Conservation (phyloP, 2,113 vertebrate genomes). For the Scalopus aquaticus region DNA sequence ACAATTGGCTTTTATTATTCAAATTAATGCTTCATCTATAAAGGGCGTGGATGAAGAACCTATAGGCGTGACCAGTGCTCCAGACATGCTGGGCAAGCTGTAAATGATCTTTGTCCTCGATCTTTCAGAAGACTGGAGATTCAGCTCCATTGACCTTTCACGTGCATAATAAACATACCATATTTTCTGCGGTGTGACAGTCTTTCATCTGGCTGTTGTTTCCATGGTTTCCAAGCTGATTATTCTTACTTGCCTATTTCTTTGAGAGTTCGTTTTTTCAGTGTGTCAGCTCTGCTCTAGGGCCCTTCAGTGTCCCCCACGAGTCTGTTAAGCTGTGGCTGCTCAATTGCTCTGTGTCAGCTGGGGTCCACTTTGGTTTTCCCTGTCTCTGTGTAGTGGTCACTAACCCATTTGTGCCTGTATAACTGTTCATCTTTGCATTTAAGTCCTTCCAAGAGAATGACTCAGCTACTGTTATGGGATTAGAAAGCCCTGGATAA, state of each 20-base stretch:
- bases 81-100: background rate
- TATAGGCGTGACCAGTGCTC: background rate
- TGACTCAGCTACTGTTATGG: background rate
- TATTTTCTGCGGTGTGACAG: constrained; percentile 38
- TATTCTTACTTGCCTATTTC: constrained; percentile 27
- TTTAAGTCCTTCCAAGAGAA: constrained; percentile 34
- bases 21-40: constrained; percentile 16
- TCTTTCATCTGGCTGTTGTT: constrained; percentile 42
- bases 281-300: background rate
- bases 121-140: constrained; percentile 10
- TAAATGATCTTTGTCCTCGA: constrained; percentile 3
- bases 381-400: constrained; percentile 36
- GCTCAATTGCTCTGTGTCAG: background rate
- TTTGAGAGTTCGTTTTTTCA: constrained; percentile 17
- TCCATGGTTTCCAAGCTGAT: constrained; percentile 45
- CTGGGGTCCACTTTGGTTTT: background rate
- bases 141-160: background rate
- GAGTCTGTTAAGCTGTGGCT: background rate
- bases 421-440: background rate
- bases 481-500: constrained; percentile 7
- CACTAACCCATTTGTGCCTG: constrained; percentile 8
- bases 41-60: background rate
- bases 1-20: constrained; percentile 35
- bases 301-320: background rate
- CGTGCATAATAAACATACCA: background rate